Conservation (phyloP, 1,140 invertebrate genomes). For the Drosophila serrata region DNA sequence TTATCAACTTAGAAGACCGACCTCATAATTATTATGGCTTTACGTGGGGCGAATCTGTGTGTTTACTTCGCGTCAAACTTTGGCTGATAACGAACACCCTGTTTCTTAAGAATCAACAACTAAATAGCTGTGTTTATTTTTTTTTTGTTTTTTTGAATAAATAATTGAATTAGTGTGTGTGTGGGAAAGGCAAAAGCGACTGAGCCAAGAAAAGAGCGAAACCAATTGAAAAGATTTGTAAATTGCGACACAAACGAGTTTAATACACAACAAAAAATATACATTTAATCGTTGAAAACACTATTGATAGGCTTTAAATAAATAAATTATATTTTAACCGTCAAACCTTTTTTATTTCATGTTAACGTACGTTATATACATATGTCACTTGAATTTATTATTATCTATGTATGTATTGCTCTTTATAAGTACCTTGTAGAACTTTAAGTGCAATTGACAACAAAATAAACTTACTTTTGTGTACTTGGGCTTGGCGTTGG, state of each 20-base stretch:
- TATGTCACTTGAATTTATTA: neutral
- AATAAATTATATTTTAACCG: too few relatives aligned
- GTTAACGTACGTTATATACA: too few relatives aligned
- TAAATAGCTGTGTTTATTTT: neutral
- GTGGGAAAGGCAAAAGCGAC: neutral
- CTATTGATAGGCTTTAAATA: too few relatives aligned
- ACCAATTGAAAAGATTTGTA: conserved; percentile 10
- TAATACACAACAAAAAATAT: neutral
- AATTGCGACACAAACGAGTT: conserved; percentile 56
- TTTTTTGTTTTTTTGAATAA: neutral
- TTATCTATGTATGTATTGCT: neutral
- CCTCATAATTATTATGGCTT: conserved; percentile 35
- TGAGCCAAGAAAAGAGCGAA: neutral
- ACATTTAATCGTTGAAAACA: neutral
- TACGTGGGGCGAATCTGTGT: conserved; percentile 14
- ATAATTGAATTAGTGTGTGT: conserved; percentile 2
- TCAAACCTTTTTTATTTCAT: neutral
- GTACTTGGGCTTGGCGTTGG: conserved; percentile 75
- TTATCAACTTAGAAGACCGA: conserved; percentile 33
- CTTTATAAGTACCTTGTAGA: neutral
- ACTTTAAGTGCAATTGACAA: conserved; percentile 21
- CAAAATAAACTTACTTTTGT: conserved; percentile 72
- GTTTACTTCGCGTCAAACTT: conserved; percentile 19
- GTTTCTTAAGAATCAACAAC: conserved; percentile 13
- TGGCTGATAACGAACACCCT: conserved; percentile 38